These are phyloP conservation scores for Tiliacea aurago DNA, from an alignment of 2,888 invertebrate species.

Conservation along the genomic window DNA sequence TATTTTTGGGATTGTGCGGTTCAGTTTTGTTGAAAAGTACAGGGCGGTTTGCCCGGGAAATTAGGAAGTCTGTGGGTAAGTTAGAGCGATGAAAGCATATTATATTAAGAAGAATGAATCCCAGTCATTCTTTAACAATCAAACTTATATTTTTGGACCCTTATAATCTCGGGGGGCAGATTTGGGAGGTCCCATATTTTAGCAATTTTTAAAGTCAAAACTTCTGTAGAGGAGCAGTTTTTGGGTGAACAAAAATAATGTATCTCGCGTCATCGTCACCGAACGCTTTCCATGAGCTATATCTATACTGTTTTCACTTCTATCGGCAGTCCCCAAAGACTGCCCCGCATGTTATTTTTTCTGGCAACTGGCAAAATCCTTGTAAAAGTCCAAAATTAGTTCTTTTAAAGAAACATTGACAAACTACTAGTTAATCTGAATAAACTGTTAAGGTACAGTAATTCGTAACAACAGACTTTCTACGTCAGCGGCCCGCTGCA, in stretches of 20 bases:
- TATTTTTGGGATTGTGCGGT: constrained; percentile 34
- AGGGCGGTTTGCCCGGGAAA: constrained; percentile 5
- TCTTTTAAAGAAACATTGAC: not conserved
- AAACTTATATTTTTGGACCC: too few relatives aligned
- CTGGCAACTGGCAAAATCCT: not conserved
- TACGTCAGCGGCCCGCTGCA: constrained; percentile 28
- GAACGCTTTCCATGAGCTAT: too few relatives aligned
- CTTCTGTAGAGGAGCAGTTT: too few relatives aligned
- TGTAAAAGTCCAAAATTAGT: not conserved
- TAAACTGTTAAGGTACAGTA: not conserved
- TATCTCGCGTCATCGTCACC: too few relatives aligned
- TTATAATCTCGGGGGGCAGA: not conserved
- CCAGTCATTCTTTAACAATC: too few relatives aligned
- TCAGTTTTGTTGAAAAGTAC: not conserved
- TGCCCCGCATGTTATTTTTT: too few relatives aligned
- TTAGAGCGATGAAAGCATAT: not conserved
- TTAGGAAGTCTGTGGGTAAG: constrained; percentile 42
- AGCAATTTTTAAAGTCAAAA: too few relatives aligned
- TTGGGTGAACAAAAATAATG: too few relatives aligned
- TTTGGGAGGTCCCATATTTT: not conserved
- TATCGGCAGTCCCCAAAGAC: too few relatives aligned
- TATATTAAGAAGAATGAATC: not conserved
- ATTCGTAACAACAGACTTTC: constrained; percentile 31
- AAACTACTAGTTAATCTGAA: not conserved
- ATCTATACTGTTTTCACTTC: too few relatives aligned